A percentile compares a stretch with the other conserved stretches of the same genome.
These are phyloP conservation scores for Aphaenogaster floridana DNA, from an alignment of 1,140 invertebrate genomes.

Conservation along the genomic window DNA sequence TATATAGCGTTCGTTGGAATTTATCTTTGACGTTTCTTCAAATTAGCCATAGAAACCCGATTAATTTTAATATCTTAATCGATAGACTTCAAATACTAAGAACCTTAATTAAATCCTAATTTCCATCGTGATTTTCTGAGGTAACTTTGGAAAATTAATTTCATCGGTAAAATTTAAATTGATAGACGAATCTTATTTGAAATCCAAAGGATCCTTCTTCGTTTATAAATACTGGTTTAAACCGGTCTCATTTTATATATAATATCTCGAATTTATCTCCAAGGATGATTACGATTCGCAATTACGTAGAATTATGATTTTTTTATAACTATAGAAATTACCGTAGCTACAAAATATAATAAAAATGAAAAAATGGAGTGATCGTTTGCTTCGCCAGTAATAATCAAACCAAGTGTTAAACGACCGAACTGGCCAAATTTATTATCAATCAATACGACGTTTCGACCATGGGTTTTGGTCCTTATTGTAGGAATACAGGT, in stretches of 20 bases:
- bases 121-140: neutral
- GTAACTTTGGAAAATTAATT: neutral
- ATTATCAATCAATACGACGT: too few relatives aligned
- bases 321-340: neutral
- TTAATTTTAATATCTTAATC: slow-evolving; percentile 24
- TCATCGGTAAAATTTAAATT: neutral
- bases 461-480: too few relatives aligned
- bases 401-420: too few relatives aligned
- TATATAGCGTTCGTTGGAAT: slow-evolving; percentile 17
- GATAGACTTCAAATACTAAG: neutral
- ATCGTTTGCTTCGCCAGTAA: too few relatives aligned
- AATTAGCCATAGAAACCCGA: slow-evolving; percentile 35
- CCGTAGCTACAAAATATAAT: neutral
- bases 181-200: neutral
- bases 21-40: slow-evolving; percentile 47
- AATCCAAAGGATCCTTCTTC: neutral
- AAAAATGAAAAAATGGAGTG: neutral
- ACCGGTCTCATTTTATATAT: neutral
- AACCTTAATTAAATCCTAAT: slow-evolving; percentile 25
- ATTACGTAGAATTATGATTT: neutral
- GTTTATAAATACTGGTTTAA: neutral
- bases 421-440: too few relatives aligned
- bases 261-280: neutral
- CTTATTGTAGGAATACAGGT: too few relatives aligned
- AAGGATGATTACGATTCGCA: neutral